Evolutionary conservation across 2,113 vertebrate species (phyloP).

Genomic region (Indri indri): DNA sequence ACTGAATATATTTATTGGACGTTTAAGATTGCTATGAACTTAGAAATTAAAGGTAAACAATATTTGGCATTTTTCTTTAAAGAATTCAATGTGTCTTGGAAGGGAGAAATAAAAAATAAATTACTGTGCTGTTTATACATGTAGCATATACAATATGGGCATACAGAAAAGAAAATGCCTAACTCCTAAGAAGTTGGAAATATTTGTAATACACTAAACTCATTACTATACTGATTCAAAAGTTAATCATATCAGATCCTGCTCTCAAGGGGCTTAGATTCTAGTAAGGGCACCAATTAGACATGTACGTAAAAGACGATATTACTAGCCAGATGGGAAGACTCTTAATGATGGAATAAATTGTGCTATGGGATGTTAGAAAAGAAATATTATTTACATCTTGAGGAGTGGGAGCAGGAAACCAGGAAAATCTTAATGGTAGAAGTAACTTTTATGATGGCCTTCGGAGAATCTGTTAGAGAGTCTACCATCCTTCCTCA

Average conservation of each 20-base stretch:
- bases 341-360: background rate
- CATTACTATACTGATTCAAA: background rate
- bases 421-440: background rate
- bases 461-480: background rate
- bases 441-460: background rate
- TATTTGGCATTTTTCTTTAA: background rate
- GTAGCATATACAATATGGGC: background rate
- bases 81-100: background rate
- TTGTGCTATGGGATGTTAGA: background rate
- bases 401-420: background rate
- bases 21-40: background rate
- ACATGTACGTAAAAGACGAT: background rate
- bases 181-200: background rate
- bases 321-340: background rate
- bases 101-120: background rate
- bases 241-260: background rate
- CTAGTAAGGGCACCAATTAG: background rate
- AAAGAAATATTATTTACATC: background rate
- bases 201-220: background rate
- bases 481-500: background rate
- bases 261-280: background rate
- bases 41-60: background rate
- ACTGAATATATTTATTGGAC: background rate
- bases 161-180: background rate
- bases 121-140: background rate